Percentiles rank a stretch among this genome's conserved stretches.
Evolutionary conservation across 2,797 vertebrate genomes (phyloP).

Genomic region (Enteromius unitaeniatus): DNA sequence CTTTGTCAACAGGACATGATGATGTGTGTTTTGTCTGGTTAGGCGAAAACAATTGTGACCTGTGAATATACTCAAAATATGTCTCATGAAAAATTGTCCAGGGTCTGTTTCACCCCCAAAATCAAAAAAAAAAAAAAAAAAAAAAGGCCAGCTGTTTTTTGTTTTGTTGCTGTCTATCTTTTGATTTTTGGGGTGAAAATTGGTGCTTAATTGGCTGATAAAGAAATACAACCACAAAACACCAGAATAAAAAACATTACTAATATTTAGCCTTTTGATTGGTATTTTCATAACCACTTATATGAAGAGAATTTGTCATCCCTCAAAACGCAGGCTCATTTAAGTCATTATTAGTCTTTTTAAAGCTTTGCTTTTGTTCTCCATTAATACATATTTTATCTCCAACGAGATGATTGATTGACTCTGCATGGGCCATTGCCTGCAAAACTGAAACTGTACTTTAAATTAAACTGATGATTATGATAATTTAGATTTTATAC

Average conservation of each 20-base stretch:
- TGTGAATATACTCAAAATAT: neutral
- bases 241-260: neutral
- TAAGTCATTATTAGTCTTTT: conserved; percentile 6
- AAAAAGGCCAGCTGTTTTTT: neutral
- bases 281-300: neutral
- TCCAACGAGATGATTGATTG: conserved; percentile 42
- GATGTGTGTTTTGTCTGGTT: conserved; percentile 87
- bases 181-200: neutral
- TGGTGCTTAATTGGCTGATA: neutral
- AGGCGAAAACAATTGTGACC: neutral
- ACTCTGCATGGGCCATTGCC: conserved; percentile 38
- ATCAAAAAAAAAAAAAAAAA: neutral
- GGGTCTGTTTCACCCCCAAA: neutral
- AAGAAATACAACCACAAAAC: neutral
- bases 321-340: conserved; percentile 6
- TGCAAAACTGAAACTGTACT: conserved; percentile 30
- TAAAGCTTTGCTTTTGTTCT: neutral
- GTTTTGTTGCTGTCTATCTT: neutral
- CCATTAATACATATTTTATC: conserved; percentile 19
- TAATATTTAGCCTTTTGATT: neutral
- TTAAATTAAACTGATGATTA: conserved; percentile 48
- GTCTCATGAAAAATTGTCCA: neutral
- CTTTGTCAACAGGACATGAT: conserved; percentile 94
- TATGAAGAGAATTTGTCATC: neutral
- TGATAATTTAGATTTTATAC: conserved; percentile 43